phyloP scores from a whole-genome alignment of 2,113 vertebrate genomes.

The Phalacrocorax aristotelis region DNA sequence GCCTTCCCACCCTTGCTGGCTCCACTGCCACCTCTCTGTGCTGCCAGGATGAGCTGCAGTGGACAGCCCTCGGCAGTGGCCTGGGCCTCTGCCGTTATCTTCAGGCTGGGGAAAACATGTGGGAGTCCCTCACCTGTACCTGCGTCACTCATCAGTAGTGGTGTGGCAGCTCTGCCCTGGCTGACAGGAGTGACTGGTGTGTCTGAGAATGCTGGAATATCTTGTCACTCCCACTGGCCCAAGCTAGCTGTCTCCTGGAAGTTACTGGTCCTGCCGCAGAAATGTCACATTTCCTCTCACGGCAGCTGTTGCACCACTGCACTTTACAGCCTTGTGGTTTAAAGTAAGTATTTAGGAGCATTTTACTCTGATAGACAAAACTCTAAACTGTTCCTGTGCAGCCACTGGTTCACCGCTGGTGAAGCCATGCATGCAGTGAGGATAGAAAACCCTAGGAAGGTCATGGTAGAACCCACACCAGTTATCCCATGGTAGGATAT shows the following conservation, averaged over 20 bases:
- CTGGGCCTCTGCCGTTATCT: no score
- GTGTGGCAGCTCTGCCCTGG: background rate
- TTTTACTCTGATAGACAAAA: background rate
- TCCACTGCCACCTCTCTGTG: background rate
- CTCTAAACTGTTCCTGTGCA: background rate
- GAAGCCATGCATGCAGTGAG: rapidly evolving
- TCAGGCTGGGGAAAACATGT: rapidly evolving
- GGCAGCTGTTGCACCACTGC: background rate
- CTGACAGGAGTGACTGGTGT: background rate
- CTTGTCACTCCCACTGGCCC: rapidly evolving
- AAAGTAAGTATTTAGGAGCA: background rate
- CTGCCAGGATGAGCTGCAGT: background rate
- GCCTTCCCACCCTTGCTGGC: background rate
- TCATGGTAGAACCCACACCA: rapidly evolving
- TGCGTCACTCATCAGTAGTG: no score
- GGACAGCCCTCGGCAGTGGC: no score
- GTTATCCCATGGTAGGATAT: rapidly evolving
- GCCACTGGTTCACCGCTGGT: rapidly evolving
- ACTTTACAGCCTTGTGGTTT: background rate
- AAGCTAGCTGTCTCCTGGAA: background rate
- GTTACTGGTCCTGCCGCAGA: background rate
- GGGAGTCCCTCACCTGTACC: background rate
- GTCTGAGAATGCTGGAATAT: no score
- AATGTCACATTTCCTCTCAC: background rate
- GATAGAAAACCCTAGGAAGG: background rate